Evolutionary conservation across 2,888 invertebrate genomes (phyloP).

Genomic region (Abrostola triplasia): DNA sequence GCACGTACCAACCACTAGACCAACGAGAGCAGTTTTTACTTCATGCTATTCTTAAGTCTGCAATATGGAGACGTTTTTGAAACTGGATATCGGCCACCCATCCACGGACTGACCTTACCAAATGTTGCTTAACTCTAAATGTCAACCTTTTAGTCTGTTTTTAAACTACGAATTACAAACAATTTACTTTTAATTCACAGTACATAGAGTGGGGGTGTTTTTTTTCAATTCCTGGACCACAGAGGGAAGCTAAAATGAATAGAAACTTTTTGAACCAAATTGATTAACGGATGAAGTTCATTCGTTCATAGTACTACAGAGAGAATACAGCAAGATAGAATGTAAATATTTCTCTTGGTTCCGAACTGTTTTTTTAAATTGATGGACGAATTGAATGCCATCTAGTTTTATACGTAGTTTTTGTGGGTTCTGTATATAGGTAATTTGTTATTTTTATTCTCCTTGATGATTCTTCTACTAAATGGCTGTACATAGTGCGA

Average conservation of each 20-base stretch:
- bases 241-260: background rate
- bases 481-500: too few species aligned
- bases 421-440: background rate
- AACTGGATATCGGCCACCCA: too few species aligned
- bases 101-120: too few species aligned
- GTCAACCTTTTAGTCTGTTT: background rate
- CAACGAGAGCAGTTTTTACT: too few species aligned
- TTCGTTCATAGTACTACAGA: constrained; percentile 16
- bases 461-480: too few species aligned
- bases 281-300: constrained; percentile 29
- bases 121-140: background rate
- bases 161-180: too few species aligned
- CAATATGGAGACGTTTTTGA: too few species aligned
- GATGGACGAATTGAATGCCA: background rate
- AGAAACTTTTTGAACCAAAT: constrained; percentile 30
- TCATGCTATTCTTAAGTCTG: too few species aligned
- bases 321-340: too few species aligned
- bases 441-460: too few species aligned
- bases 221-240: constrained; percentile 29
- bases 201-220: constrained; percentile 29
- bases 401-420: background rate
- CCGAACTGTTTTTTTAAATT: constrained; percentile 5
- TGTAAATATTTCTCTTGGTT: constrained; percentile 35
- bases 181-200: background rate
- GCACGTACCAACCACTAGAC: too few species aligned